Base-by-base conservation (phyloP, 2,113 vertebrate genomes). In the Lycaon pictus region DNA sequence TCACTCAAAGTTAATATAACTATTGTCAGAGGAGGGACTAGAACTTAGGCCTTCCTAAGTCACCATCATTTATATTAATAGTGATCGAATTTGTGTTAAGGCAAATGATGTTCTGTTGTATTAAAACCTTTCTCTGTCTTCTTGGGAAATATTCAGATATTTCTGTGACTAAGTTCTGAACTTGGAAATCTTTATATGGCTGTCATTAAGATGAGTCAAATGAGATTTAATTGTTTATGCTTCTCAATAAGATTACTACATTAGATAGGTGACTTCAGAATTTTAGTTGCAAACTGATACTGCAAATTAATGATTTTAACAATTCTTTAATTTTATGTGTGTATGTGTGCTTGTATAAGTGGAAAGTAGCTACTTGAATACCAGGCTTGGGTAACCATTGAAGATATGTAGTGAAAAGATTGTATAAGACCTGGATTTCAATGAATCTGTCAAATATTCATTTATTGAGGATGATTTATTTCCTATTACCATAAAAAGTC, bases 181-280 rank as follows among this genome's bases (percentile, higher is more conserved):
- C 51, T 94, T 90, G 37, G 29, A 72, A 95, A 69, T 85, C n/a
- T 89, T 97, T 35, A 13, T 77, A 69, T 88, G 56, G 56, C 60
- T 87, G 11, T 89, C 55, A 82, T 37, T 86, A 82, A 95, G 35
- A 67, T 83, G n/a, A 13, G 22, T 86, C 67, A 69, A 86, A 58
- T 93, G 25, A 93, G 43, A 72, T 84, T 97, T 88, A 84, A n/a
- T 93, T 85, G 23, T 76, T 17, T 82, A 19, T 65, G 74, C 20
- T 89, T 96, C 69, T 56, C 51, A 95, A 58, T 69, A 77, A 88
- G 22, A 63, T 71, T 90, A 91, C 87, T 72, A 71, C n/a, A 56
- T 85, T 91, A 95, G 86, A 35, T 93, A 72, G n/a, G 51, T 81
- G 58, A 96, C 65, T 91, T 96, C 32, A 95, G 62, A 93, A 90